Percentiles rank a stretch among this genome's conserved stretches.
phyloP scores from a whole-genome alignment of 2,888 invertebrate species.

The Conus canariensis region DNA sequence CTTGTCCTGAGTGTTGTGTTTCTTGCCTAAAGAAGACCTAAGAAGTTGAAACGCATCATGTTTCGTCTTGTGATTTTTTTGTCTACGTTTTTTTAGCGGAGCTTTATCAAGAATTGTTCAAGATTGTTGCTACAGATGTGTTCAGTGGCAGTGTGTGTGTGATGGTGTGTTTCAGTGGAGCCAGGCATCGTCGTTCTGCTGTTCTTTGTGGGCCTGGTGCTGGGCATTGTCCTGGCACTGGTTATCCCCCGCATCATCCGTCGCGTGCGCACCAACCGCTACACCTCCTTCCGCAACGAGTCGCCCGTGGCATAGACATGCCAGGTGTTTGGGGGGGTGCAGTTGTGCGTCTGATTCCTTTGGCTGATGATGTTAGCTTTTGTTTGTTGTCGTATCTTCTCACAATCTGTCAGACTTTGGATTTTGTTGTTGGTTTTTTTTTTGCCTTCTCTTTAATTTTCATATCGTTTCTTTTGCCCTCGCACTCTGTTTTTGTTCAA shows the following conservation, averaged over 20 bases:
- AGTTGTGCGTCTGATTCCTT: not conserved
- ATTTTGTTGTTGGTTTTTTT: not conserved
- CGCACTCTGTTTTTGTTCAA: not conserved
- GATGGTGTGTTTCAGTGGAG: slow-evolving; percentile 48
- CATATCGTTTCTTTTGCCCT: too few species aligned
- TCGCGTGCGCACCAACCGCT: slow-evolving; percentile 49
- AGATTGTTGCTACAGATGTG: too few species aligned
- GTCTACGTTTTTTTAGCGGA: too few species aligned
- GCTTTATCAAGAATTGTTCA: too few species aligned
- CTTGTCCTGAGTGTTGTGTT: too few species aligned
- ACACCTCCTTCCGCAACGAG: slow-evolving; percentile 48
- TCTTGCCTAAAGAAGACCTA: too few species aligned
- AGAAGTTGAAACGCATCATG: too few species aligned
- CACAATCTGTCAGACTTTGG: not conserved
- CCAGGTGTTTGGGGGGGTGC: too few species aligned
- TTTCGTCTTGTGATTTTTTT: too few species aligned
- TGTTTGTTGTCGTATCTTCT: not conserved
- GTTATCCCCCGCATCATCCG: slow-evolving; percentile 53
- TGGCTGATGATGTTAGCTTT: too few species aligned
- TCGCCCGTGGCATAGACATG: slow-evolving; percentile 3
- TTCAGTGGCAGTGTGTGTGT: not conserved
- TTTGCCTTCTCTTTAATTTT: too few species aligned
- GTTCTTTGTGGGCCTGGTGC: slow-evolving; percentile 54
- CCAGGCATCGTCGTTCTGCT: slow-evolving; percentile 53
- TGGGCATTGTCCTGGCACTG: slow-evolving; percentile 53